Evolutionary conservation across 2,888 invertebrate species (phyloP), one percentile per base, ranked within the genome.

Genomic region (Campaea margaritaria): DNA sequence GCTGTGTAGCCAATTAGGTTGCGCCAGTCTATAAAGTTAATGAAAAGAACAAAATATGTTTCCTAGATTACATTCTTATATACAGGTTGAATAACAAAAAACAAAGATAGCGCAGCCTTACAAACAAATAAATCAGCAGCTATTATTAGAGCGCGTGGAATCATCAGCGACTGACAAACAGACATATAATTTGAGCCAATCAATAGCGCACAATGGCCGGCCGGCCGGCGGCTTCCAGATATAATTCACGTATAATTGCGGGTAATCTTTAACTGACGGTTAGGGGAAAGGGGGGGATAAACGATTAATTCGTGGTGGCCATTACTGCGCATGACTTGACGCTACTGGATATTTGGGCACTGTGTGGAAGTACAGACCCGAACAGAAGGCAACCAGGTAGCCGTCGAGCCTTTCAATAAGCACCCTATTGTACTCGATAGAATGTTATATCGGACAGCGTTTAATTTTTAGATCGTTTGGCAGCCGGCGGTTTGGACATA

Each of bases 311-410:
- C 66, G 75, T 67, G 68, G 51, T 59, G 69, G 70, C 75, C 79
- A 86, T 86, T 85, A 86, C 75, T 59, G 78, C 73, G 79, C 82
- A 81, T 85, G 86, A 86, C 84, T 86, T 75, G 85, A 74, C 73
- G 76, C 79, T 60, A 60, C 60, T 42, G 60, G 28, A 27, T 12
- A 11, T 43, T 58, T 14, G 56, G 44, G 75, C 41, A 16, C 31
- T 2, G 14, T 42, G 38, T 14, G 42, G 12, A 11, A 43, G 42
- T n/a, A 28, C 5, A n/a, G n/a, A 45, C 13, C 27, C n/a, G 38
- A 15, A 2, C 10, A 27, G 36, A 49, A 56, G n/a, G 43, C 12
- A 38, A 44, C 27, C 14, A 48, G 21, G 44, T 15, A 36, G 16
- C n/a, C 14, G 27, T 15, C 31, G n/a, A 43, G 31, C 13, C 14